phyloP scores from a whole-genome alignment of 2,113 vertebrate species.

The Plecturocebus donacophilus region DNA sequence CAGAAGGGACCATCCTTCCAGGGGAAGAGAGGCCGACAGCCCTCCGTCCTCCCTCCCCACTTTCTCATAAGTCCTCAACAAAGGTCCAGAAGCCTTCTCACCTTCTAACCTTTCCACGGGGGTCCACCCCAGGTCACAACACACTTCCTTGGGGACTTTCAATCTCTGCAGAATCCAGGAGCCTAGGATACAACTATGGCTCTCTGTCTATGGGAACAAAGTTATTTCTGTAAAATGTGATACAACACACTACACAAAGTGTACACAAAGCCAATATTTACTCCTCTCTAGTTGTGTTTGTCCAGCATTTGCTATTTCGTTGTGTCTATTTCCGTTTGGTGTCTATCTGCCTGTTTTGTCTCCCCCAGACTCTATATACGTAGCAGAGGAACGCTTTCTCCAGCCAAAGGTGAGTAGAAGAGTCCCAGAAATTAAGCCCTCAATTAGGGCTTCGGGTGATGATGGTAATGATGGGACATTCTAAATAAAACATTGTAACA shows the following conservation, averaged over 20 bases:
- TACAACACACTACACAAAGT: not conserved
- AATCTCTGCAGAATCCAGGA: not conserved
- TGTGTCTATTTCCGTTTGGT: slow-evolving; percentile 29
- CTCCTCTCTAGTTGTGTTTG: slow-evolving; percentile 30
- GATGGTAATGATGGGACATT: not conserved
- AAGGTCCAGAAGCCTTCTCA: not conserved
- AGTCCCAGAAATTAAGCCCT: slow-evolving; percentile 14
- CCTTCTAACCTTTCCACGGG: not conserved
- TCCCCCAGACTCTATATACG: slow-evolving; percentile 16
- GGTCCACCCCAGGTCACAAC: not conserved
- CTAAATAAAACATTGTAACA: not conserved
- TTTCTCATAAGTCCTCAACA: not conserved
- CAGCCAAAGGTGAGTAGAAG: not conserved
- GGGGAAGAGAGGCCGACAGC: not conserved
- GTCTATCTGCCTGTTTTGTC: not conserved
- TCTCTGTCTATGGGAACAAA: slow-evolving; percentile 37
- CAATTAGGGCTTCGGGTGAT: not conserved
- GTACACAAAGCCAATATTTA: slow-evolving; percentile 54
- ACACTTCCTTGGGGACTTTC: not conserved
- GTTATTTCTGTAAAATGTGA: slow-evolving; percentile 35
- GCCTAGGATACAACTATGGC: not conserved
- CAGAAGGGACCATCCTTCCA: not conserved
- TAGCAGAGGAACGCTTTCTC: not conserved
- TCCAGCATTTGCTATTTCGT: not conserved
- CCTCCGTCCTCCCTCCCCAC: not conserved